A percentile compares a stretch with the other conserved stretches of the same genome.
These are phyloP conservation scores for Mimas tiliae DNA, from an alignment of 2,888 invertebrate species.

Conservation along the genomic window DNA sequence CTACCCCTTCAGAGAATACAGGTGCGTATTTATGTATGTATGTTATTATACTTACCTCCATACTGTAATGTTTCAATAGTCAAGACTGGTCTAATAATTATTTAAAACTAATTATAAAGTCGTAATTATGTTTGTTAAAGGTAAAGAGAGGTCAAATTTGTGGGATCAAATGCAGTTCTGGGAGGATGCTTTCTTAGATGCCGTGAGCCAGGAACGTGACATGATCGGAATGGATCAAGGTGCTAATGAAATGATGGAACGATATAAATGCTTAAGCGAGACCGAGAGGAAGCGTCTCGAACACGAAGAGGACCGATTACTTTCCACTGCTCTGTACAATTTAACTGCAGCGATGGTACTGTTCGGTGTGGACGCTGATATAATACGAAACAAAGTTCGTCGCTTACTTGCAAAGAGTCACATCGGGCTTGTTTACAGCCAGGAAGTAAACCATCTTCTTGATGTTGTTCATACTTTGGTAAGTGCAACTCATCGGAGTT, in stretches of 20 bases:
- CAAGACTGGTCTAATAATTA: too few species aligned
- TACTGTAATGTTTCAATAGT: too few species aligned
- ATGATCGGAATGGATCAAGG: conserved; percentile 99
- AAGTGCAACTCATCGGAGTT: conserved; percentile 56
- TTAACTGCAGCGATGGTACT: conserved; percentile 97
- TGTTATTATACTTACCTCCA: too few species aligned
- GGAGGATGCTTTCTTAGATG: conserved; percentile 99
- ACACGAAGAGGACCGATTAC: conserved; percentile 97
- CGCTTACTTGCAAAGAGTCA: conserved; percentile 98
- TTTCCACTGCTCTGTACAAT: conserved; percentile 98
- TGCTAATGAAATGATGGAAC: conserved; percentile 99
- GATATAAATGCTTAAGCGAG: conserved; percentile 96
- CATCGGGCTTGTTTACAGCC: conserved; percentile 98
- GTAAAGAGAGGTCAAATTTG: conserved; percentile 92
- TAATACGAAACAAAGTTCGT: conserved; percentile 93
- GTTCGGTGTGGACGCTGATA: conserved; percentile 93
- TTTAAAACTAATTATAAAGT: not conserved
- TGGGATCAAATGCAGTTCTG: conserved; percentile 99
- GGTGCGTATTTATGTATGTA: too few species aligned
- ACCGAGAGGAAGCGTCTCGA: conserved; percentile 97
- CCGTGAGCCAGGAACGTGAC: conserved; percentile 98
- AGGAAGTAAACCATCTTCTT: conserved; percentile 97
- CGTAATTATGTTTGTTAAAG: conserved; percentile 51
- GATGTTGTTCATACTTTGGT: conserved; percentile 98
- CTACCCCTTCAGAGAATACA: too few species aligned